A percentile compares a stretch with the other conserved stretches of the same genome.
Evolutionary conservation across 2,888 invertebrate species (phyloP).

Genomic region (Aradus depressus): DNA sequence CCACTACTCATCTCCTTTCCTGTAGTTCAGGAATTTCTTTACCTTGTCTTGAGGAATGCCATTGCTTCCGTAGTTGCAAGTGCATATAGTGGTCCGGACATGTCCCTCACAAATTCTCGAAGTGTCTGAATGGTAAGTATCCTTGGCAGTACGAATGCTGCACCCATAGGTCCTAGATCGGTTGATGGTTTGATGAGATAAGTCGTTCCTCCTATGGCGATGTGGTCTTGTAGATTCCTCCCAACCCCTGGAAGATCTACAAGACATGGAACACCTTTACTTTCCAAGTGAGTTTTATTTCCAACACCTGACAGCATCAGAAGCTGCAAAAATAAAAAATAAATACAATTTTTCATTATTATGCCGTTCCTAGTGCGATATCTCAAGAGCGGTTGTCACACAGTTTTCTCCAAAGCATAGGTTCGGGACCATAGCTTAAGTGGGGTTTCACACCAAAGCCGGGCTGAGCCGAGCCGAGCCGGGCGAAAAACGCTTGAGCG

Average conservation of each 20-base stretch:
- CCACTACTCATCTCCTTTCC: no score
- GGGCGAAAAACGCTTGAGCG: no score
- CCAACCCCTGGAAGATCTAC: conserved; percentile 62
- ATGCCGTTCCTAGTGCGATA: no score
- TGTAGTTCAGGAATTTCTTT: no score
- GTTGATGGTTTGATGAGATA: conserved; percentile 56
- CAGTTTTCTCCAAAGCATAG: no score
- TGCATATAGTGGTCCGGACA: conserved; percentile 57
- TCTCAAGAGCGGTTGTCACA: no score
- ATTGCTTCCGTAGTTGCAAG: conserved; percentile 67
- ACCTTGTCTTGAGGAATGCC: conserved; percentile 63
- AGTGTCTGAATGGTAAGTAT: conserved; percentile 50
- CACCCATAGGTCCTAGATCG: conserved; percentile 38
- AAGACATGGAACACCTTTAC: conserved; percentile 49
- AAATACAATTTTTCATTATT: neutral
- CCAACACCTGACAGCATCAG: conserved; percentile 80
- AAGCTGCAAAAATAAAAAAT: conserved; percentile 40
- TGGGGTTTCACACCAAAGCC: no score
- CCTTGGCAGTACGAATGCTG: conserved; percentile 57
- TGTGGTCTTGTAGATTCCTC: conserved; percentile 70
- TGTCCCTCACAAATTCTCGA: conserved; percentile 48
- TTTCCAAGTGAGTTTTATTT: conserved; percentile 48
- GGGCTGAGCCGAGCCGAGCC: no score
- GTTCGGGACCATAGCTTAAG: no score
- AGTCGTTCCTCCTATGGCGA: conserved; percentile 64